A percentile compares a stretch with the other conserved stretches of the same genome.
phyloP scores from a whole-genome alignment of 2,888 invertebrate genomes.

The Sphaerophoria taeniata region DNA sequence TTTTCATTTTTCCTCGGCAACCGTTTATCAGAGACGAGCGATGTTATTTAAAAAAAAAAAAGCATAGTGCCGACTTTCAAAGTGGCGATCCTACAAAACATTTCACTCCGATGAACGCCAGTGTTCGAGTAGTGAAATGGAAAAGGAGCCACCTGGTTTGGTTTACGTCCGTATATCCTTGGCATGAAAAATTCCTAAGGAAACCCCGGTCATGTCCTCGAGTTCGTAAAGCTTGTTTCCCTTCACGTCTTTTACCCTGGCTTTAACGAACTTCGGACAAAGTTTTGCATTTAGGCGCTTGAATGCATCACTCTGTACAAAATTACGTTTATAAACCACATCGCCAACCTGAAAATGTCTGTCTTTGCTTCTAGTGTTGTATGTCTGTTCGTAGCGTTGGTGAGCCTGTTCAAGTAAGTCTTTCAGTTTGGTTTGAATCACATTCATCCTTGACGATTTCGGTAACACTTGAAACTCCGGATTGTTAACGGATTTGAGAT shows the following conservation, averaged over 20 bases:
- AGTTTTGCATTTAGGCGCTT: conserved; percentile 17
- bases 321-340: conserved; percentile 11
- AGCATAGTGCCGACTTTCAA: too few relatives aligned
- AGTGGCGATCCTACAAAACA: not conserved
- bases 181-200: conserved; percentile 1
- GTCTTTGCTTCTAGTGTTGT: not conserved
- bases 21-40: too few relatives aligned
- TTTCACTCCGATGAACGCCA: not conserved
- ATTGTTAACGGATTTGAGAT: conserved; percentile 10
- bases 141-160: not conserved
- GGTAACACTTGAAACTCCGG: conserved; percentile 18
- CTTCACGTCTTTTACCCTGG: not conserved
- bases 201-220: not conserved
- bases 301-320: not conserved
- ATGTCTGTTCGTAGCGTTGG: not conserved
- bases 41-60: too few relatives aligned
- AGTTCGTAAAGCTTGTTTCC: not conserved
- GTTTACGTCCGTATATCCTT: not conserved
- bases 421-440: conserved; percentile 1
- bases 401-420: not conserved
- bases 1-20: too few relatives aligned
- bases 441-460: conserved; percentile 3
- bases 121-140: not conserved
- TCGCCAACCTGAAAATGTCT: not conserved
- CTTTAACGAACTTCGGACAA: conserved; percentile 15